Conservation (phyloP, 2,113 vertebrate genomes). For the Monarcha castaneiventris region DNA sequence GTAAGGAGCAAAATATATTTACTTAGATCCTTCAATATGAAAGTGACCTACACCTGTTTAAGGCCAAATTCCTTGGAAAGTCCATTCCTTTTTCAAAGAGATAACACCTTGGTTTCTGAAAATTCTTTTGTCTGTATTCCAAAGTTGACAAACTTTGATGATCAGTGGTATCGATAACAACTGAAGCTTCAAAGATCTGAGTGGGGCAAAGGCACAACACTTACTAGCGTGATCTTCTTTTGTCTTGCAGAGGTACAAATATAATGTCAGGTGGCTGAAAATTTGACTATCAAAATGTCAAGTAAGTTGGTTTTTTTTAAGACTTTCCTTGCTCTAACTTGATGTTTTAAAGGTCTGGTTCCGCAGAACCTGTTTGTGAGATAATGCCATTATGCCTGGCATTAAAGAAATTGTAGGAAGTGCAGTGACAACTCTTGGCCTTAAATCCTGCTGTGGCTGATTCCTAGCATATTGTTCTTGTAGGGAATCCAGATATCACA, state of each 20-base stretch:
- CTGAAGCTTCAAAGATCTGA: neutral
- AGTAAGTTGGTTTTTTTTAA: conserved; percentile 75
- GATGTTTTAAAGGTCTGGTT: neutral
- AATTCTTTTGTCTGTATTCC: neutral
- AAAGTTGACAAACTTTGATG: neutral
- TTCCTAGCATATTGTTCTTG: neutral
- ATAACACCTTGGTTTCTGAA: neutral
- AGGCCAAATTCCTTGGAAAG: neutral
- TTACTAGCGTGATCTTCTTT: conserved; percentile 68
- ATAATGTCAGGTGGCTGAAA: conserved; percentile 78
- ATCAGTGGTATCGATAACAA: neutral
- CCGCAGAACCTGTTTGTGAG: neutral
- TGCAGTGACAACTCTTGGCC: neutral
- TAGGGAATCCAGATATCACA: neutral
- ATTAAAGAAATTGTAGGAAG: neutral
- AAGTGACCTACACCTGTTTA: neutral
- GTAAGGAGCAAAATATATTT: rapidly evolving
- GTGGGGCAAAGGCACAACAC: neutral
- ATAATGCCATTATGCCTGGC: neutral
- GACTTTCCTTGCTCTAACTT: neutral
- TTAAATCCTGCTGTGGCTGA: neutral
- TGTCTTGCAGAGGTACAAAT: conserved; percentile 78
- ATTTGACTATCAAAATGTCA: conserved; percentile 84
- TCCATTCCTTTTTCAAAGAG: neutral
- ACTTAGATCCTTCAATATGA: too few relatives aligned